These are phyloP conservation scores for Cryptoblepharus egeriae DNA, from an alignment of 2,797 vertebrate genomes.

Conservation along the genomic window DNA sequence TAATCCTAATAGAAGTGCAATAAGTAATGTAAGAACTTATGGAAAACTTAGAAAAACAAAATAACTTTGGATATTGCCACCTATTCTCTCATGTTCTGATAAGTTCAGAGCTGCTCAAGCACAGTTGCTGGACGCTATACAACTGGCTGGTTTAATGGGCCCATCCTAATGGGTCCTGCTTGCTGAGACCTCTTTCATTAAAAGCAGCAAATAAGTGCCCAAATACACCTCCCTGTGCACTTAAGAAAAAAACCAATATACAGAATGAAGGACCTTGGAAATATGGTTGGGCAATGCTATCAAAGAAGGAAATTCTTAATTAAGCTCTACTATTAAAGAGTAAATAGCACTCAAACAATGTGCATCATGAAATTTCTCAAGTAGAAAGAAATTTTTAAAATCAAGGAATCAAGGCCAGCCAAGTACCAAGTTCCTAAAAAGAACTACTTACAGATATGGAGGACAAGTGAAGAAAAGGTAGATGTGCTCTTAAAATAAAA, in stretches of 20 bases:
- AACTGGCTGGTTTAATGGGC: not conserved
- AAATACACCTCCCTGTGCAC: not conserved
- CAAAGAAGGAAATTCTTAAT: not conserved
- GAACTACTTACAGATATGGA: not conserved
- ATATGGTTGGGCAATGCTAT: not conserved
- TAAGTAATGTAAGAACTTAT: not conserved
- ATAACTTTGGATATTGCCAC: not conserved
- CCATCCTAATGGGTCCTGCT: not conserved
- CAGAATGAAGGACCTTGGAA: not conserved
- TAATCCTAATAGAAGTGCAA: too few species aligned
- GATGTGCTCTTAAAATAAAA: not conserved
- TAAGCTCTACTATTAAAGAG: not conserved
- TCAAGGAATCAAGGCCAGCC: not conserved
- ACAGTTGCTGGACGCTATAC: too few species aligned
- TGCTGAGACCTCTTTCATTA: not conserved
- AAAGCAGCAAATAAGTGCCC: not conserved
- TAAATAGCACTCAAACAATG: not conserved
- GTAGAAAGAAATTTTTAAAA: too few species aligned
- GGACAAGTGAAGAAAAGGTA: not conserved
- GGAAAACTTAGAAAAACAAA: not conserved
- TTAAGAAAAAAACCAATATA: not conserved
- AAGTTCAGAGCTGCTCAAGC: not conserved
- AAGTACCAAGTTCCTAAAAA: not conserved
- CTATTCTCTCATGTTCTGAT: not conserved
- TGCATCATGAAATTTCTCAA: not conserved